Base-by-base conservation (phyloP, 2,888 invertebrate species). In the Dorcus hopei region DNA sequence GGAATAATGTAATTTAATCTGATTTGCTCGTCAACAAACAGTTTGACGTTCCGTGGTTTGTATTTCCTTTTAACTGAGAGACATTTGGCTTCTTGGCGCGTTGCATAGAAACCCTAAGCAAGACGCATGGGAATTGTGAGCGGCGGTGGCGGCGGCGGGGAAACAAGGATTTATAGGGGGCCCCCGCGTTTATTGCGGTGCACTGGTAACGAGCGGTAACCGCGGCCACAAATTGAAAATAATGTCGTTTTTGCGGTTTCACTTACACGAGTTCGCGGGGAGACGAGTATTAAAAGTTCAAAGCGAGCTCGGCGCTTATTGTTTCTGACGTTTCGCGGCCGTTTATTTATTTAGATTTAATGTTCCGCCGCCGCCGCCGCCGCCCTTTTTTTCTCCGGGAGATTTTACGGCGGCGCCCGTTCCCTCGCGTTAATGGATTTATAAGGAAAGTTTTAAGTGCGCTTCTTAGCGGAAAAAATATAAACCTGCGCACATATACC, bases 171-270 rank as follows among this genome's bases (percentile, higher is more conserved):
- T 74, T 73, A 73, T 72, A 63, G 61, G 62, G 61, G 54, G 60
- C 54, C 56, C 26, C 56, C 59, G 65, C 66, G 69, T 72, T 70
- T 73, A 74, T 73, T 71, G 70, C 71, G 64, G 62, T 68, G 66
- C 67, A 66, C 63, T 57, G 59, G 66, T 69, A 70, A 70, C 69
- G 66, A 68, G 67, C 67, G 61, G 60, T 60, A 63, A 64, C 68
- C 66, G 61, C 68, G 57, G 58, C 72, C 72, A 65, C 72, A 74
- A 73, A 74, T 74, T 74, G 73, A 73, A 73, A 74, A 70, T 74
- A 72, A 74, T 72, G 73, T 65, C 70, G 67, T 68, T 69, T 67
- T 66, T 67, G 68, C 59, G 69, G 68, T 69, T 66, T 67, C 61
- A 64, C 67, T 66, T 63, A 65, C 60, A 52, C 54, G 54, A 51